These are phyloP conservation scores for Oryzaephilus surinamensis DNA, from an alignment of 1,140 invertebrate genomes.

Conservation along the genomic window DNA sequence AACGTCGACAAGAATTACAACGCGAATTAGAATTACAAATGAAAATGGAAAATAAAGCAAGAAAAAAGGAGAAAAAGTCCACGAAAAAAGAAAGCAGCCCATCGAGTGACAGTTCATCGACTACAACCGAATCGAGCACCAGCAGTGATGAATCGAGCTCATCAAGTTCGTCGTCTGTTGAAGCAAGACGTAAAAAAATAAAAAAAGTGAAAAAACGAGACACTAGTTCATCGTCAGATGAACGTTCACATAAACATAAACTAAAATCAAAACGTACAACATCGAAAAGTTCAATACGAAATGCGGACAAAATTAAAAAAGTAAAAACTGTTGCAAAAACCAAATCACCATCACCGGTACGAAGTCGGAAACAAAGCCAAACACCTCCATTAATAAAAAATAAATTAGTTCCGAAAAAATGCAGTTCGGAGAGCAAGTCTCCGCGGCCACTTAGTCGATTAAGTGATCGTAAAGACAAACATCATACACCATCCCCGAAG, in stretches of 20 bases:
- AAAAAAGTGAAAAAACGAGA: constrained; percentile 49
- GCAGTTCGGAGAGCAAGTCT: constrained; percentile 31
- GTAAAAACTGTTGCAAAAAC: constrained; percentile 12
- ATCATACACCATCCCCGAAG: constrained; percentile 35
- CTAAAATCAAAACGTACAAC: constrained; percentile 36
- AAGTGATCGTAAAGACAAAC: constrained; percentile 31
- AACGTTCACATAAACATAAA: constrained; percentile 37
- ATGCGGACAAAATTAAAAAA: constrained; percentile 14
- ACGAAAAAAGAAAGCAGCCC: constrained; percentile 56
- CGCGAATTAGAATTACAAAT: constrained; percentile 66
- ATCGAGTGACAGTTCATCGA: constrained; percentile 49
- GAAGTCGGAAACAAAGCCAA: constrained; percentile 33
- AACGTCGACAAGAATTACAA: constrained; percentile 62
- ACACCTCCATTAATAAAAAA: constrained; percentile 36
- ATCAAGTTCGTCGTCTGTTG: constrained; percentile 39
- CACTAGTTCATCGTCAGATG: constrained; percentile 48
- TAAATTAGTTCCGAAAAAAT: constrained; percentile 28
- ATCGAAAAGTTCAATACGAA: constrained; percentile 34
- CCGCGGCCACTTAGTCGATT: constrained; percentile 25
- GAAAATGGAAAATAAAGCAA: constrained; percentile 49
- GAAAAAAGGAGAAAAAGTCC: constrained; percentile 54
- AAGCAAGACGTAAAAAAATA: constrained; percentile 40
- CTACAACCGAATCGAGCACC: constrained; percentile 49
- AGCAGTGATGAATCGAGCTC: constrained; percentile 47
- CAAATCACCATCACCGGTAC: constrained; percentile 30